phyloP scores from a whole-genome alignment of 2,113 vertebrate species.

The Brachirus orientalis region DNA sequence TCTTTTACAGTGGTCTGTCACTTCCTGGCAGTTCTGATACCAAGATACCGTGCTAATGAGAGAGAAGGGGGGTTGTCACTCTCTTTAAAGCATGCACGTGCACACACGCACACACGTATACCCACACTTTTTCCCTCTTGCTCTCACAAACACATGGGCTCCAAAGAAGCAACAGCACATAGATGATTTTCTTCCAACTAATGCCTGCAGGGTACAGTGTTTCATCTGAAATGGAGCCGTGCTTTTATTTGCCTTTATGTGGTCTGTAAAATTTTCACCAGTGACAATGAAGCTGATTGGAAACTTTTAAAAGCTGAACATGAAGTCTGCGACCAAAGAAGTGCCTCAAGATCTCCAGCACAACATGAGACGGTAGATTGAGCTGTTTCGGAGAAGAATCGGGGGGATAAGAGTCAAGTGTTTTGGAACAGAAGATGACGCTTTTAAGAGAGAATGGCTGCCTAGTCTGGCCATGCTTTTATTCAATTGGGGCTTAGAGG shows the following conservation, averaged over 20 bases:
- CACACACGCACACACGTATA: slow-evolving; percentile 21
- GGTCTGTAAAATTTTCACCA: slow-evolving; percentile 52
- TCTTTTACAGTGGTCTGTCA: slow-evolving; percentile 83
- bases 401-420: slow-evolving; percentile 76
- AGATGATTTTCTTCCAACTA: slow-evolving; percentile 46
- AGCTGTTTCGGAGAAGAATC: slow-evolving; percentile 68
- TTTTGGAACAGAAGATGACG: slow-evolving; percentile 70
- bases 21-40: slow-evolving; percentile 83
- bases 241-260: slow-evolving; percentile 44
- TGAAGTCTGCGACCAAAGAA: slow-evolving; percentile 1
- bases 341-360: slow-evolving; percentile 20
- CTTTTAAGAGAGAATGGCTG: slow-evolving; percentile 72
- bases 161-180: slow-evolving; percentile 32
- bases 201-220: slow-evolving; percentile 71
- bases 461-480: slow-evolving; percentile 68
- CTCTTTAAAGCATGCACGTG: slow-evolving; percentile 68
- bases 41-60: slow-evolving; percentile 82
- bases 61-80: slow-evolving; percentile 78
- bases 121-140: slow-evolving; percentile 23
- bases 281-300: too few relatives aligned
- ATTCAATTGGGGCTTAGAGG: slow-evolving; percentile 80
- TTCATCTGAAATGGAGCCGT: slow-evolving; percentile 61
- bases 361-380: slow-evolving; percentile 56
- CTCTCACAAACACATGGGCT: slow-evolving; percentile 55
- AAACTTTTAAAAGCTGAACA: slow-evolving; percentile 45